Evolutionary conservation across 2,888 invertebrate genomes (phyloP).

Genomic region (Phanerotoma sp.): DNA sequence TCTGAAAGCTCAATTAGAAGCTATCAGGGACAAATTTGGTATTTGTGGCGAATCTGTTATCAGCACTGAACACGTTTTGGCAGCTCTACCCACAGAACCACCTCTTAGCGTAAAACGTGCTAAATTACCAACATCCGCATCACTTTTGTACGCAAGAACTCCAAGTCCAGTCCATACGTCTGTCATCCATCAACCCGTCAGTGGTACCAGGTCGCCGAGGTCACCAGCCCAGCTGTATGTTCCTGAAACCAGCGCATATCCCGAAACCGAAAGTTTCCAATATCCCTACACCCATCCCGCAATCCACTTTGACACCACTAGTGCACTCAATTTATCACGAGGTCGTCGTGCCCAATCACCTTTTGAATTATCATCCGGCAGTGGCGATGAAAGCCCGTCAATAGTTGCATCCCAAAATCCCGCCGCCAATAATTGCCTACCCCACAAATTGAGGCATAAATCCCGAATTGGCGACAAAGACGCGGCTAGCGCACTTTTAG

Average conservation of each 20-base stretch:
- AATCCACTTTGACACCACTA: constrained; percentile 64
- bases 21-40: constrained; percentile 90
- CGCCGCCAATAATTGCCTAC: constrained; percentile 77
- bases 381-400: constrained; percentile 63
- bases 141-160: constrained; percentile 62
- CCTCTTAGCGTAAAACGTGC: constrained; percentile 80
- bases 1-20: constrained; percentile 87
- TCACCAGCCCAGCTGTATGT: constrained; percentile 54
- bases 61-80: constrained; percentile 85
- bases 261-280: constrained; percentile 59
- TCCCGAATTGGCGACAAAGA: constrained; percentile 88
- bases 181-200: constrained; percentile 64
- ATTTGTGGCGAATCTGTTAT: constrained; percentile 85
- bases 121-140: constrained; percentile 55
- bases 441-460: constrained; percentile 89
- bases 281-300: constrained; percentile 60
- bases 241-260: constrained; percentile 51
- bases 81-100: constrained; percentile 83
- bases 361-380: constrained; percentile 78
- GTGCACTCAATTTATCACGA: constrained; percentile 72
- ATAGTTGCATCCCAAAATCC: constrained; percentile 59
- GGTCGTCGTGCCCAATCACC: constrained; percentile 66
- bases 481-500: constrained; percentile 78
- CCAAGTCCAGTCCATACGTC: constrained; percentile 64
- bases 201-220: constrained; percentile 51